A percentile compares a stretch with the other conserved stretches of the same genome.
Conservation (phyloP, 2,113 vertebrate genomes). For the Mionectes macconnelli region DNA sequence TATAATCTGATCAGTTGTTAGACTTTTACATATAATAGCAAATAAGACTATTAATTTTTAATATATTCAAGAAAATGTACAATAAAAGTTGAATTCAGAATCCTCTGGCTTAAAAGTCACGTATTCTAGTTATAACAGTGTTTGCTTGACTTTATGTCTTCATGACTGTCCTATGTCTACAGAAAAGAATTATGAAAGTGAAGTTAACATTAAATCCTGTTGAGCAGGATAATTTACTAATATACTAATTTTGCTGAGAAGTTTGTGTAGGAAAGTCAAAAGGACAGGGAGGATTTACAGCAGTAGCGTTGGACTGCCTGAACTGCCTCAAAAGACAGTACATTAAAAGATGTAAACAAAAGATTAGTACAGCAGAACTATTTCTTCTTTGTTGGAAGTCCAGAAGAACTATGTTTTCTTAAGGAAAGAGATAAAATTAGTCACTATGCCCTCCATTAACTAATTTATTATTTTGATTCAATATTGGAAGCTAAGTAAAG, state of each 20-base stretch:
- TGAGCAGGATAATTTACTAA: neutral
- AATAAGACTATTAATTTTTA: neutral
- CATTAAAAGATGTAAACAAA: neutral
- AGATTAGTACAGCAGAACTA: neutral
- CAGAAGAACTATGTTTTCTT: neutral
- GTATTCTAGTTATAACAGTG: neutral
- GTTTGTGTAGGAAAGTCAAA: neutral
- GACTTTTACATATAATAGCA: neutral
- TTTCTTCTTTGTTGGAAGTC: neutral
- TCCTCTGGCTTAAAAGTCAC: neutral
- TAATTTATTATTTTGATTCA: neutral
- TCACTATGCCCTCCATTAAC: neutral
- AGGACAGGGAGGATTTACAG: neutral
- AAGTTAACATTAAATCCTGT: neutral
- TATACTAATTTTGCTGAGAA: neutral
- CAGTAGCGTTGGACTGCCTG: neutral
- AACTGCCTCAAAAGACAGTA: neutral
- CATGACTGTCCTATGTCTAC: neutral
- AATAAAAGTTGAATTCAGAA: neutral
- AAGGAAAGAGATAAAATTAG: neutral
- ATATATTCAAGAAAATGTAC: neutral
- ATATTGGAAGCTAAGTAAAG: neutral
- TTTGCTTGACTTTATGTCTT: neutral
- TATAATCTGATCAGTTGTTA: neutral
- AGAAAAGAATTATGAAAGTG: neutral